Conservation (phyloP, 2,888 invertebrate species). For the Serripes groenlandicus region DNA sequence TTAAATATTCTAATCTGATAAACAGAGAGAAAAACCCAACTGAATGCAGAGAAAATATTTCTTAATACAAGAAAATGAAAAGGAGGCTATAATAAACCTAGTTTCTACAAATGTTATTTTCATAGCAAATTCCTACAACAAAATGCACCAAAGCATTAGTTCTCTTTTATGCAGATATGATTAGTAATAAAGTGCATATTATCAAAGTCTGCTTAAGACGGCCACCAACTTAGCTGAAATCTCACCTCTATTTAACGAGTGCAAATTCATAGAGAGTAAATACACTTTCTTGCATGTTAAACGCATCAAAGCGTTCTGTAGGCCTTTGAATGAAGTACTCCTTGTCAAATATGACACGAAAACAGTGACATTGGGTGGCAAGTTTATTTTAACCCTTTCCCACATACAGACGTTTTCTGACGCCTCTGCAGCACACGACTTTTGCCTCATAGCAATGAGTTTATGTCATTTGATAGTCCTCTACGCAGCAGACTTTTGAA, state of each 20-base stretch:
- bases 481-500: too few relatives aligned
- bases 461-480: too few relatives aligned
- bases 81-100: too few relatives aligned
- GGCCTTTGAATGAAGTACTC: conserved; percentile 18
- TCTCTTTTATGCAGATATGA: too few relatives aligned
- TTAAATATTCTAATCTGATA: too few relatives aligned
- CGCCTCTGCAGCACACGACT: not conserved
- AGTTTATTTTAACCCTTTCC: not conserved
- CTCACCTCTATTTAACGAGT: conserved; percentile 32
- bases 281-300: conserved; percentile 30
- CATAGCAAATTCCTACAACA: too few relatives aligned
- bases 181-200: too few relatives aligned
- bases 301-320: conserved; percentile 33
- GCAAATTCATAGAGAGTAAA: conserved; percentile 42
- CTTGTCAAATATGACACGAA: conserved; percentile 22
- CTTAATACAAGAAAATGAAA: too few relatives aligned
- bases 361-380: conserved; percentile 27
- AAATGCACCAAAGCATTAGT: too few relatives aligned
- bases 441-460: not conserved
- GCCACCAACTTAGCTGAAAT: conserved; percentile 41
- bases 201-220: conserved; percentile 12
- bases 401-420: not conserved
- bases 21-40: too few relatives aligned
- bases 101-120: too few relatives aligned
- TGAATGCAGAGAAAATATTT: too few relatives aligned